A percentile compares a stretch with the other conserved stretches of the same genome.
Evolutionary conservation across 1,140 invertebrate genomes (phyloP).

Genomic region (Triops cancriformis): DNA sequence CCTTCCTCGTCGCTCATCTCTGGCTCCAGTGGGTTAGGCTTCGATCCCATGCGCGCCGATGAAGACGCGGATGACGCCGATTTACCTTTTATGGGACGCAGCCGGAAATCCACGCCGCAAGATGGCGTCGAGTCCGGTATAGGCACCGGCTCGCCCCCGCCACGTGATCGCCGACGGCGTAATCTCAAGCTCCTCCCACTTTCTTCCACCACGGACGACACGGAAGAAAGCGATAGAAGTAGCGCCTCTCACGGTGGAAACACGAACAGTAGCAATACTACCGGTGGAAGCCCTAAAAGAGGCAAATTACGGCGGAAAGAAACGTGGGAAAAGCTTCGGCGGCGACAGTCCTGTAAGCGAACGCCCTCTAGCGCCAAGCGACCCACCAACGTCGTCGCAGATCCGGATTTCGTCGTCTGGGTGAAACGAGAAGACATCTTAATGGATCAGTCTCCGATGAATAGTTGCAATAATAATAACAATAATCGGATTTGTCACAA

Average conservation of each 20-base stretch:
- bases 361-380: not conserved
- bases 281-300: not conserved
- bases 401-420: constrained; percentile 22
- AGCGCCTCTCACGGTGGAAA: not conserved
- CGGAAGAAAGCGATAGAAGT: constrained; percentile 5
- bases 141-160: constrained; percentile 25
- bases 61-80: constrained; percentile 15
- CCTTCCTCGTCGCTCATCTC: constrained; percentile 24
- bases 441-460: not conserved
- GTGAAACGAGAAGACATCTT: not conserved
- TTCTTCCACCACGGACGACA: not conserved
- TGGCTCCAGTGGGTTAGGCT: constrained; percentile 12
- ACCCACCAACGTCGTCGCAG: not conserved
- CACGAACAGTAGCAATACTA: not conserved
- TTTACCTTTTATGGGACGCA: not conserved
- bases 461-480: too few relatives aligned
- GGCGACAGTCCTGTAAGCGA: constrained; percentile 27
- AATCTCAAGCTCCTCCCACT: not conserved
- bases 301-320: constrained; percentile 19
- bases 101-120: not conserved
- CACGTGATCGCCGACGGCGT: constrained; percentile 14
- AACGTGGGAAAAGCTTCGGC: constrained; percentile 26
- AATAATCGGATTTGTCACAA: not conserved
- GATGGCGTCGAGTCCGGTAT: constrained; percentile 23
- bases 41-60: not conserved